These are phyloP conservation scores for Drosophila seguyi DNA, from an alignment of 1,140 invertebrate species.

Conservation along the genomic window DNA sequence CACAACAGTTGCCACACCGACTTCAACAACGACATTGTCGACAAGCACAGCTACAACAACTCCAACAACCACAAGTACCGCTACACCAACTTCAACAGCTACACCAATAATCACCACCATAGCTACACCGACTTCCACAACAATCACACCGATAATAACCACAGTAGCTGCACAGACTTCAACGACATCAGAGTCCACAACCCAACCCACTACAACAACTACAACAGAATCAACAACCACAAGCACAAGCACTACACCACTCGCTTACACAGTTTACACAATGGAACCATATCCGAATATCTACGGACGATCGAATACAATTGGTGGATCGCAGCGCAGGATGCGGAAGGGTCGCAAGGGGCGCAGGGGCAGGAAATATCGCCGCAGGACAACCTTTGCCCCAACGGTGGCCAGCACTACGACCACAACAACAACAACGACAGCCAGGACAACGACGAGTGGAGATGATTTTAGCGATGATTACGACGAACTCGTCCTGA, in stretches of 20 bases:
- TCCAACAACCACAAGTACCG: constrained; percentile 4
- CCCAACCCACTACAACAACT: constrained; percentile 15
- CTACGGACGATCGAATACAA: constrained; percentile 15
- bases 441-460: constrained; percentile 23
- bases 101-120: neutral
- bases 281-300: constrained; percentile 54
- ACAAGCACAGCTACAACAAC: neutral
- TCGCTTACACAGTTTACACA: constrained; percentile 21
- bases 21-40: neutral
- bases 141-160: neutral
- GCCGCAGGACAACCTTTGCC: constrained; percentile 45
- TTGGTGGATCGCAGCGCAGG: constrained; percentile 14
- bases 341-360: constrained; percentile 54
- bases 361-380: constrained; percentile 33
- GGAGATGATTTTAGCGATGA: constrained; percentile 32
- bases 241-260: constrained; percentile 15
- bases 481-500: constrained; percentile 22
- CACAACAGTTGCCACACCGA: neutral
- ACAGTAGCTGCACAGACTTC: neutral
- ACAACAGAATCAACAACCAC: constrained; percentile 13
- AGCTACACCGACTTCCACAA: constrained; percentile 6
- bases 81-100: constrained; percentile 7
- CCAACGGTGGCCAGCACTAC: constrained; percentile 18
- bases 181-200: constrained; percentile 2
- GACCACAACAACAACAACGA: constrained; percentile 30